Evolutionary conservation across 1,140 invertebrate genomes (phyloP).

Genomic region (Yoshiicerus persimilis): DNA sequence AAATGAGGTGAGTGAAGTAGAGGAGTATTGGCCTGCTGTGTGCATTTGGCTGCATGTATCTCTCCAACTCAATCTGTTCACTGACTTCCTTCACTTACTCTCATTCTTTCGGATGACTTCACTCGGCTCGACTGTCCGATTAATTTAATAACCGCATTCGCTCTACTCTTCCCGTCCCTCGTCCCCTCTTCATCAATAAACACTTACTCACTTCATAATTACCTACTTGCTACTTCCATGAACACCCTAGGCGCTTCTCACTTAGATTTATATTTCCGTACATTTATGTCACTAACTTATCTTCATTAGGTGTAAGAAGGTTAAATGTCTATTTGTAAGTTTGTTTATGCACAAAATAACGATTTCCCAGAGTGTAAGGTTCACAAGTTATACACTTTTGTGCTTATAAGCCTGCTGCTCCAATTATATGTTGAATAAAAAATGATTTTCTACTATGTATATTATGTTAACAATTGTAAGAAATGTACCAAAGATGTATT

Average conservation of each 20-base stretch:
- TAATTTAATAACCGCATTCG: background rate
- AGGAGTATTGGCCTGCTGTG: background rate
- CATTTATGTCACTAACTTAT: background rate
- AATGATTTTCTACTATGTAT: too few relatives aligned
- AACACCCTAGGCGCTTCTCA: background rate
- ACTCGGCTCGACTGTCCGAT: background rate
- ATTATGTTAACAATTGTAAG: too few relatives aligned
- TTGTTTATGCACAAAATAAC: too few relatives aligned
- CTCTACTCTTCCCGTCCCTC: background rate
- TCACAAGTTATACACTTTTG: too few relatives aligned
- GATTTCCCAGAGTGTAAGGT: too few relatives aligned
- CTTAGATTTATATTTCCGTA: background rate
- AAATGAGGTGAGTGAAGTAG: background rate
- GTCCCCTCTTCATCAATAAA: background rate
- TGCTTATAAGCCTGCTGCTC: too few relatives aligned
- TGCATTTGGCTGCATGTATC: background rate
- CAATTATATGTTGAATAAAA: too few relatives aligned
- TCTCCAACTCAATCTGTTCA: background rate
- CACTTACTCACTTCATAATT: slow-evolving; percentile 1
- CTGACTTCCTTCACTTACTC: background rate
- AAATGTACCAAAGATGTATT: too few relatives aligned
- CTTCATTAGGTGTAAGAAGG: too few relatives aligned
- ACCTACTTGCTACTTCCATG: background rate
- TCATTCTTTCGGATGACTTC: background rate
- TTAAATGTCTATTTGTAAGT: too few relatives aligned